Conservation (phyloP, 1,140 invertebrate genomes). For the Heliconius himera region DNA sequence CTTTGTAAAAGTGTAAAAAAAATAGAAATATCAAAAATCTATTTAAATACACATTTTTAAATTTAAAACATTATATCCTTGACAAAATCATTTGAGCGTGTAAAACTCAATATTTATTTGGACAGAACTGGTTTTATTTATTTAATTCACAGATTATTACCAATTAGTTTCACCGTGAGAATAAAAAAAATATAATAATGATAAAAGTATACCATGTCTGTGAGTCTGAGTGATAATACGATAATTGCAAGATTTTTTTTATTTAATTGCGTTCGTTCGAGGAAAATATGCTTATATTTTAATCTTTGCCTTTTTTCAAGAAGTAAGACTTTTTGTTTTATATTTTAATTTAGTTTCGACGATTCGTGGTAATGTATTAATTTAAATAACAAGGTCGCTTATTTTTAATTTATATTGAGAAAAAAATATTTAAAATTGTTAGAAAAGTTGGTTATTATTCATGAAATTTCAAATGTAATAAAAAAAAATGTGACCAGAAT, state of each 20-base stretch:
- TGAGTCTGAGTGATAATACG: not conserved
- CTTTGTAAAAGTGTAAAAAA: too few relatives aligned
- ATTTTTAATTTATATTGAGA: not conserved
- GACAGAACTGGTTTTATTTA: conserved; percentile 24
- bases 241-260: conserved; percentile 6
- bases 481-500: not conserved
- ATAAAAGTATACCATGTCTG: not conserved
- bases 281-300: not conserved
- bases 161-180: conserved; percentile 27
- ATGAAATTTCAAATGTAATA: not conserved
- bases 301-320: not conserved
- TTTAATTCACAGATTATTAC: conserved; percentile 31
- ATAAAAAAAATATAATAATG: conserved; percentile 15
- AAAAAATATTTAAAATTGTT: not conserved
- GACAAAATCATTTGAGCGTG: not conserved
- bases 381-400: not conserved
- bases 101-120: conserved; percentile 17
- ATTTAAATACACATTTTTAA: too few relatives aligned
- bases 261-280: not conserved
- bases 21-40: too few relatives aligned
- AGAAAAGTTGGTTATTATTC: not conserved
- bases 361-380: not conserved
- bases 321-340: not conserved
- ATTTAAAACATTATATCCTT: too few relatives aligned
- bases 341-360: not conserved